A percentile compares a stretch with the other conserved stretches of the same genome.
Conservation (phyloP, 2,797 vertebrate genomes). For the Craterocephalus amniculus region DNA sequence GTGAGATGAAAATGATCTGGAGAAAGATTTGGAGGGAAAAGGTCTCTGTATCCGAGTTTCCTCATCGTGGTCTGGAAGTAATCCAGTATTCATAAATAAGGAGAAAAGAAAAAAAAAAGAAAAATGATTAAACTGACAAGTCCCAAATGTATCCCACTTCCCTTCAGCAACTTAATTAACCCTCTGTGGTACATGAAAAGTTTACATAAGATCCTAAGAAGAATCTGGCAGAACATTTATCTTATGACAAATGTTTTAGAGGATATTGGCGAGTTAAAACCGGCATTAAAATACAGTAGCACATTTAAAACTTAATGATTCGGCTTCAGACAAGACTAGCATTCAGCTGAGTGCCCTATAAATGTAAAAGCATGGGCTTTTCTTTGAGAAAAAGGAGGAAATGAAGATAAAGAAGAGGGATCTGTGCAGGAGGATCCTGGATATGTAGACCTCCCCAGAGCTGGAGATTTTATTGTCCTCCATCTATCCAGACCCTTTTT, state of each 20-base stretch:
- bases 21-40: conserved; percentile 28
- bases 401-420: conserved; percentile 59
- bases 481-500: conserved; percentile 43
- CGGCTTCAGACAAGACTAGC: background rate
- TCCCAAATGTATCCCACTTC: conserved; percentile 46
- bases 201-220: conserved; percentile 32
- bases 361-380: conserved; percentile 8
- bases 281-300: conserved; percentile 22
- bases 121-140: conserved; percentile 44
- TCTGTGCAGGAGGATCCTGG: conserved; percentile 50
- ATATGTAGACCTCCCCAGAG: conserved; percentile 48
- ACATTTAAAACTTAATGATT: background rate
- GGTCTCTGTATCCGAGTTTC: conserved; percentile 31
- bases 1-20: conserved; percentile 17
- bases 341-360: conserved; percentile 18
- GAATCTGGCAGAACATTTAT: conserved; percentile 8
- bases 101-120: background rate
- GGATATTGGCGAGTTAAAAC: conserved; percentile 20
- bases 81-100: conserved; percentile 53
- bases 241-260: conserved; percentile 26
- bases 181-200: conserved; percentile 40
- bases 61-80: conserved; percentile 71
- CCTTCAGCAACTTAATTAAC: conserved; percentile 43
- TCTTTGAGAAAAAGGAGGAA: conserved; percentile 48
- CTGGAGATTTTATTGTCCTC: conserved; percentile 49